Percentiles rank a stretch among this genome's conserved stretches.
Evolutionary conservation across 2,113 vertebrate species (phyloP).

Genomic region (Penelope pileata): DNA sequence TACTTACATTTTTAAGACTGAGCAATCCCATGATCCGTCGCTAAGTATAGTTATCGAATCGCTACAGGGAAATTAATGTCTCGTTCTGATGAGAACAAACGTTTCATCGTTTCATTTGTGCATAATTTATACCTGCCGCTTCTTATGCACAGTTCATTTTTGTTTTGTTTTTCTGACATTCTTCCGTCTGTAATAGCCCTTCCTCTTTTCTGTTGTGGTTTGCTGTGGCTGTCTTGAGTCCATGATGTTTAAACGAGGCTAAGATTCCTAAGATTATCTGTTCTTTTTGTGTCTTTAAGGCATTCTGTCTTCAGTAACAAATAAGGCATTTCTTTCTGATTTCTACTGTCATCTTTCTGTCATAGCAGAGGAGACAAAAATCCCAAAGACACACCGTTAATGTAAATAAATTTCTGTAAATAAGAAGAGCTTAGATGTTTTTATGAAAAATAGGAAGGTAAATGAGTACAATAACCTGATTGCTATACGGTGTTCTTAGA

Average conservation of each 20-base stretch:
- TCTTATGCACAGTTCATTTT: background rate
- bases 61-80: background rate
- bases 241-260: background rate
- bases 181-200: background rate
- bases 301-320: background rate
- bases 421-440: background rate
- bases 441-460: background rate
- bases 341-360: background rate
- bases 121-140: conserved; percentile 15
- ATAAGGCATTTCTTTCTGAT: background rate
- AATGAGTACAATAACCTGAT: background rate
- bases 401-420: background rate
- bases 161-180: background rate
- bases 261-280: background rate
- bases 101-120: background rate
- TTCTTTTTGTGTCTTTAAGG: background rate
- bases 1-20: background rate
- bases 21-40: background rate
- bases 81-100: background rate
- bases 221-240: background rate
- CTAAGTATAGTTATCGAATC: background rate
- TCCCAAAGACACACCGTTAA: background rate
- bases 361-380: background rate
- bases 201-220: background rate
- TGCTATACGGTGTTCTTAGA: background rate